These are phyloP conservation scores for Ranitomeya imitator DNA, from an alignment of 2,113 vertebrate genomes.

Conservation along the genomic window DNA sequence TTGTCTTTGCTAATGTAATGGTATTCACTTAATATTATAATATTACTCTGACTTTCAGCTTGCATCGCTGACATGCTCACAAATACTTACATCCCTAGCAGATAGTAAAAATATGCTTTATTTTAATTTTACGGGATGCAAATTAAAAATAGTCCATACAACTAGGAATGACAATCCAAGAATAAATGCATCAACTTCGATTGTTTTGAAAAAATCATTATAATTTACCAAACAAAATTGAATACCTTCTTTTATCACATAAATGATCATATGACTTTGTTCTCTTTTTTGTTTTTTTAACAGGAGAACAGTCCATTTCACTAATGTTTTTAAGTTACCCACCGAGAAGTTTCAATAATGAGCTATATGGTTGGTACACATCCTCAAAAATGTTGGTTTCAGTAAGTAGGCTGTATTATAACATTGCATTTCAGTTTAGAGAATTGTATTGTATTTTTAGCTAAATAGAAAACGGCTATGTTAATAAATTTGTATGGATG, in stretches of 20 bases:
- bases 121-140: neutral
- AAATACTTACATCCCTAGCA: neutral
- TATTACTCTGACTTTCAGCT: too few species aligned
- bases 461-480: too few species aligned
- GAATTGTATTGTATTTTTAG: too few species aligned
- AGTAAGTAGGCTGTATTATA: neutral
- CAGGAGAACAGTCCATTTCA: conserved; percentile 40
- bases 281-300: conserved; percentile 20
- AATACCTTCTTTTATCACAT: neutral
- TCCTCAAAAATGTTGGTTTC: conserved; percentile 45
- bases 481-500: too few species aligned
- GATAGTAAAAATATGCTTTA: conserved; percentile 22
- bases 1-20: too few species aligned
- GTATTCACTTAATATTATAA: too few species aligned
- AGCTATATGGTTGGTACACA: conserved; percentile 37
- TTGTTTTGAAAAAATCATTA: neutral
- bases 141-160: too few species aligned
- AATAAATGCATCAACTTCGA: neutral
- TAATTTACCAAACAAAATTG: neutral
- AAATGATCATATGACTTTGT: neutral
- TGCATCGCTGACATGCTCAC: neutral
- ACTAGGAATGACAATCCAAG: neutral
- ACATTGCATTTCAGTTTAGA: neutral
- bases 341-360: conserved; percentile 36
- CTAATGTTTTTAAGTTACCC: conserved; percentile 43